Percentiles rank a stretch among this genome's conserved stretches.
phyloP scores from a whole-genome alignment of 2,113 vertebrate species.

The Platanista minor region DNA sequence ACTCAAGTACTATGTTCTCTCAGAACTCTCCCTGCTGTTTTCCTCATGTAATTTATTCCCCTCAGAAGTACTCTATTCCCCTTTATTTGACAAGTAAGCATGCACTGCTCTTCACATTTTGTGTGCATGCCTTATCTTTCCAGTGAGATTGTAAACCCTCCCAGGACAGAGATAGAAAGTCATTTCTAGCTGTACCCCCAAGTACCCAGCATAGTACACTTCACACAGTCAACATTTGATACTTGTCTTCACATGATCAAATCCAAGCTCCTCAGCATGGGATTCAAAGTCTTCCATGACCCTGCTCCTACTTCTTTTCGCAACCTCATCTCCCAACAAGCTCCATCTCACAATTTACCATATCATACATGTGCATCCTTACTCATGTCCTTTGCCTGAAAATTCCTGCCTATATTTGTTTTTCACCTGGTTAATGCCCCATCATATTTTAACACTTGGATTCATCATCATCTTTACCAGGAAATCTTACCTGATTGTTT shows the following conservation, averaged over 20 bases:
- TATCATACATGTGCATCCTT: not conserved
- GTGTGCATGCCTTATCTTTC: not conserved
- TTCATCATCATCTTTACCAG: not conserved
- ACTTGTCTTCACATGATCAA: not conserved
- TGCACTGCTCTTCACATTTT: not conserved
- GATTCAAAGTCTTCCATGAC: not conserved
- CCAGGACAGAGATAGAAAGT: not conserved
- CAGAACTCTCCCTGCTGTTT: not conserved
- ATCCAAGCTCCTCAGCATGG: not conserved
- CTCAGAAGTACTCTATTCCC: not conserved
- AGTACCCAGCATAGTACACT: not conserved
- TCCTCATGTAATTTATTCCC: not conserved
- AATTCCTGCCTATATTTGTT: not conserved
- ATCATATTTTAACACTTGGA: not conserved
- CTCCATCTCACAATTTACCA: not conserved
- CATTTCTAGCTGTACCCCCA: not conserved
- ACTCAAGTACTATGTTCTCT: not conserved
- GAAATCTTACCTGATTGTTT: not conserved
- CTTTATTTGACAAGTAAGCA: constrained; percentile 27
- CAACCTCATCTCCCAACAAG: not conserved
- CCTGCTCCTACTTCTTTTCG: not conserved
- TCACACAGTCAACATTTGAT: not conserved
- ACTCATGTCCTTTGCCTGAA: not conserved
- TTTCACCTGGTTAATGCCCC: not conserved
- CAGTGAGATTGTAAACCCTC: not conserved